phyloP scores from a whole-genome alignment of 2,113 vertebrate species.

The Herpetotheres cachinnans region DNA sequence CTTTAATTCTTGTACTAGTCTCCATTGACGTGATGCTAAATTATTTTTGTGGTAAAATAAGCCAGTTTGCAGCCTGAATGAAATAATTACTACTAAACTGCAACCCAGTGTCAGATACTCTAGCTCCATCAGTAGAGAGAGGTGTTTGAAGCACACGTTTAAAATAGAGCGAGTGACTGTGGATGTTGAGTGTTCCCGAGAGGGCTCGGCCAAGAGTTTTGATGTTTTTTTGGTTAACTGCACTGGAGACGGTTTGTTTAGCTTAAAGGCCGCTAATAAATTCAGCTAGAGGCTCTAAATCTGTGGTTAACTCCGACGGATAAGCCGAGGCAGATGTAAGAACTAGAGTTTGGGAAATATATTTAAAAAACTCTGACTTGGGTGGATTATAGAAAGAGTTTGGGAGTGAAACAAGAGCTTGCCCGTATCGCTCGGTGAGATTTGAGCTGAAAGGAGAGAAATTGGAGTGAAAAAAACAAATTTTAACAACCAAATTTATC shows the following conservation, averaged over 20 bases:
- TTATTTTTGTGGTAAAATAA: background rate
- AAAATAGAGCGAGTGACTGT: background rate
- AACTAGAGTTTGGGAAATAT: background rate
- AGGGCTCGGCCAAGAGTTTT: background rate
- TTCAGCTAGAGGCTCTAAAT: background rate
- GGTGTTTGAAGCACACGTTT: background rate
- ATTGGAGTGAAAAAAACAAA: too few relatives aligned
- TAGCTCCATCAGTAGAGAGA: background rate
- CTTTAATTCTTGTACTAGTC: background rate
- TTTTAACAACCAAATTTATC: background rate
- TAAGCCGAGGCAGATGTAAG: background rate
- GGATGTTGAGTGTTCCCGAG: background rate
- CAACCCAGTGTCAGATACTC: background rate
- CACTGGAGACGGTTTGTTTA: background rate
- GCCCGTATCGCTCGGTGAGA: rapidly evolving
- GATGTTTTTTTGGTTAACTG: background rate
- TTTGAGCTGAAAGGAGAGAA: background rate
- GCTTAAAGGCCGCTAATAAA: background rate
- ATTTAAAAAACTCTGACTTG: background rate
- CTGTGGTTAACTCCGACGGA: background rate
- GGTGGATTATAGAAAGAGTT: background rate
- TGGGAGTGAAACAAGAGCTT: background rate
- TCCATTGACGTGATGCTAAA: background rate
- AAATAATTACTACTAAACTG: background rate
- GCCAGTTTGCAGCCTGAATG: background rate